Evolutionary conservation across 2,888 invertebrate genomes (phyloP).

Genomic region (Auanema sp.): DNA sequence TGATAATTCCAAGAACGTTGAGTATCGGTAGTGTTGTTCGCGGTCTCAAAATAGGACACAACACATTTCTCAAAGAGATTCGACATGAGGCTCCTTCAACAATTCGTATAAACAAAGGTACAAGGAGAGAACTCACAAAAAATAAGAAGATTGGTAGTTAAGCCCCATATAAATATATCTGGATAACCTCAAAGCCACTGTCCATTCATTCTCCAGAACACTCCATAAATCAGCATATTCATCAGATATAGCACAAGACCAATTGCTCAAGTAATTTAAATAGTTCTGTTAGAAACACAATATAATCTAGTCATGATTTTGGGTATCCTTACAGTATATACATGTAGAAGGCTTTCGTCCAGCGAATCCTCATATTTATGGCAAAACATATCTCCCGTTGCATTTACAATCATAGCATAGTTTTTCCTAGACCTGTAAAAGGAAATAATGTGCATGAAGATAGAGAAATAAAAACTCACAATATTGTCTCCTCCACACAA

Average conservation of each 20-base stretch:
- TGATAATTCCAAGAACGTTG: no score
- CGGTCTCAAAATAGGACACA: no score
- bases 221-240: constrained; percentile 8
- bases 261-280: constrained; percentile 34
- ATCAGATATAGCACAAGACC: constrained; percentile 26
- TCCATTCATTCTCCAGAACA: constrained; percentile 33
- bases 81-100: no score
- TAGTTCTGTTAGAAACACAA: constrained; percentile 26
- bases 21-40: no score
- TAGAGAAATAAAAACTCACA: constrained; percentile 4
- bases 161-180: constrained; percentile 27
- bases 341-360: not conserved
- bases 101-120: no score
- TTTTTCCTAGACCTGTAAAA: not conserved
- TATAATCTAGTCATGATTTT: not conserved
- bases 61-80: no score
- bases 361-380: no score
- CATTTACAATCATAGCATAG: not conserved
- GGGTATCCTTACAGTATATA: not conserved
- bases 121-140: constrained; percentile 11
- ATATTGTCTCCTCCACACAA: constrained; percentile 81
- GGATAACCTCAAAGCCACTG: constrained; percentile 24
- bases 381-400: not conserved
- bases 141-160: constrained; percentile 21
- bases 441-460: no score